phyloP scores from a whole-genome alignment of 2,113 vertebrate species.

The Nycticryphes semicollaris region DNA sequence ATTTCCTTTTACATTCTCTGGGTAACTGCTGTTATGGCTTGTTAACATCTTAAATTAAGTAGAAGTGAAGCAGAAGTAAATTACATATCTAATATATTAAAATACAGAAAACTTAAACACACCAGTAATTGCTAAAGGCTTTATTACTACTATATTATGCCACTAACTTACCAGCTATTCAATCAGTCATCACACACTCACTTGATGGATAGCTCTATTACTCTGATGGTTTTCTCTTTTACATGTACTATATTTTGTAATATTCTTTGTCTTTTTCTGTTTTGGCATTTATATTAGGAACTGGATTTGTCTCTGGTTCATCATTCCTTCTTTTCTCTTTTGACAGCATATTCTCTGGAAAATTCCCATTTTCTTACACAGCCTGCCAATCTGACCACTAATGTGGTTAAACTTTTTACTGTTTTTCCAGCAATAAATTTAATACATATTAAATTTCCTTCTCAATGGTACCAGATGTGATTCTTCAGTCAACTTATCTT shows the following conservation, averaged over 20 bases:
- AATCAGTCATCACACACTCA: neutral
- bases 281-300: neutral
- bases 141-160: neutral
- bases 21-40: neutral
- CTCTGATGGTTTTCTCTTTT: neutral
- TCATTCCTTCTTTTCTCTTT: neutral
- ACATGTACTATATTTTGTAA: neutral
- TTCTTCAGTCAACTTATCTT: neutral
- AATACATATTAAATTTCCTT: neutral
- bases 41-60: neutral
- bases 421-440: neutral
- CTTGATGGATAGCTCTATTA: neutral
- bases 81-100: neutral
- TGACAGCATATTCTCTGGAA: neutral
- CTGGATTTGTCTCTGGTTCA: neutral
- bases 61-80: neutral
- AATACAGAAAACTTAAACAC: neutral
- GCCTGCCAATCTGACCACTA: neutral
- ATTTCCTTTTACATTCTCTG: neutral
- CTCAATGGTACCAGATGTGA: neutral
- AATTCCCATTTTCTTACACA: neutral
- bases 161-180: neutral
- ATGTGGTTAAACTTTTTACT: neutral
- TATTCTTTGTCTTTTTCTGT: neutral
- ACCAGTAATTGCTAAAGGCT: neutral